Percentiles rank a stretch among this genome's conserved stretches.
Evolutionary conservation across 2,888 invertebrate genomes (phyloP).

Genomic region (Aromia moschata): DNA sequence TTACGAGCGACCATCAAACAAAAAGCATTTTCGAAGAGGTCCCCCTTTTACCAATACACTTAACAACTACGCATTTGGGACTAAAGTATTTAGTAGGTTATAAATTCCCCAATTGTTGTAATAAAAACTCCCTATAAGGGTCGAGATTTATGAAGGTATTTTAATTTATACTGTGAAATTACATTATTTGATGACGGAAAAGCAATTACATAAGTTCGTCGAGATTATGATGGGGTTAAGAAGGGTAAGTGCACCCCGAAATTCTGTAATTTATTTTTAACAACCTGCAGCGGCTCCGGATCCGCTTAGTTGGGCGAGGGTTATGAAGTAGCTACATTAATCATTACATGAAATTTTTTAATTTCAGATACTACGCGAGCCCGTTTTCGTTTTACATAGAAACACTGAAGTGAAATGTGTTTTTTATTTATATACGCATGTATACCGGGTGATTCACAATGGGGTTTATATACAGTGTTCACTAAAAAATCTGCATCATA

Average conservation of each 20-base stretch:
- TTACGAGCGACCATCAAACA: too few relatives aligned
- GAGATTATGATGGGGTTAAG: conserved; percentile 18
- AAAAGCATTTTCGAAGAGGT: too few relatives aligned
- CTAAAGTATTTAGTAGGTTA: conserved; percentile 17
- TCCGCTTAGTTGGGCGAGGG: too few relatives aligned
- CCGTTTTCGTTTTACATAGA: too few relatives aligned
- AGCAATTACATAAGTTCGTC: conserved; percentile 21
- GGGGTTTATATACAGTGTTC: too few relatives aligned
- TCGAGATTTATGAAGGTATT: conserved; percentile 15
- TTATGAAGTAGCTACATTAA: too few relatives aligned
- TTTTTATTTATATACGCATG: too few relatives aligned
- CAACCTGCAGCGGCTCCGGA: neutral
- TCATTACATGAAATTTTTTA: too few relatives aligned
- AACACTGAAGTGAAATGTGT: too few relatives aligned
- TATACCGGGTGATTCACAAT: too few relatives aligned
- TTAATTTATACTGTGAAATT: conserved; percentile 24
- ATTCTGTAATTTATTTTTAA: conserved; percentile 17
- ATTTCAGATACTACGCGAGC: too few relatives aligned
- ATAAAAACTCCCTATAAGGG: conserved; percentile 22
- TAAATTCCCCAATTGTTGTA: conserved; percentile 20
- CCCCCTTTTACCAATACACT: neutral
- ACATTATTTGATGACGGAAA: conserved; percentile 15
- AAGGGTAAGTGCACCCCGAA: conserved; percentile 8
- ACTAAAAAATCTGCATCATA: too few relatives aligned
- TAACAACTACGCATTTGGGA: conserved; percentile 8